Base-by-base conservation (phyloP, 2,888 invertebrate genomes). In the Cryptus armator region DNA sequence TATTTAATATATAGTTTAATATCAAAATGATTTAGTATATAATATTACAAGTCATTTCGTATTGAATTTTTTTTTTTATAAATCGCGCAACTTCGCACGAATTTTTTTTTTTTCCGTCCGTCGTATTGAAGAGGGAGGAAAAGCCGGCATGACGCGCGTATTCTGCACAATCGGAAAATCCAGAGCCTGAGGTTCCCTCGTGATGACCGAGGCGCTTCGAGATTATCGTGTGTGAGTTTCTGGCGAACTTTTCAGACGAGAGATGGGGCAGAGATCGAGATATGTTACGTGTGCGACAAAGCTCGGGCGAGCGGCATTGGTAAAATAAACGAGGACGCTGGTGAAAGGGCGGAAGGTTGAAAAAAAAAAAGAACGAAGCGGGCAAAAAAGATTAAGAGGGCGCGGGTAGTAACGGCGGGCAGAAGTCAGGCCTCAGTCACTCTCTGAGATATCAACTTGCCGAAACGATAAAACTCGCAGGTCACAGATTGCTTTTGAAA, bases 201-300 rank as follows among this genome's bases (percentile, higher is more conserved):
- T 51, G 62, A 75, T 68, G 68, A 75, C 75, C 70, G 62, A 51
- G 70, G 75, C 68, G 53, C 24, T 81, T 32, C 46, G 4, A 74
- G 74, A 81, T 81, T 81, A 76, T 81, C 64, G 64, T 29, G 59
- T 59, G 56, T 59, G 59, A 29, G 14, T 62, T 4, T 14, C 53
- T 64, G 37, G 74, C 44, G 53, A 81, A 68, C 62, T 81, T 80
- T 76, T 70, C 70, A 70, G n/a, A 29, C 51, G 48, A 32, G 81
- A 62, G 81, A 68, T 62, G 37, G 37, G 68, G 32, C 74, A 1
- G 24, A 24, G 24, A 24, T 2, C 24, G 24, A 24, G 24, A 24
- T 2, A 24, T 16, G 62, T 51, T 46, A 29, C 56, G 62, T 81
- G 75, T 46, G 32, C 62, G 75, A 70, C 62, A 81, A 56, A 75